Percentiles rank a stretch among this genome's conserved stretches.
Conservation (phyloP, 2,888 invertebrate genomes). For the Pediacus dermestoides region DNA sequence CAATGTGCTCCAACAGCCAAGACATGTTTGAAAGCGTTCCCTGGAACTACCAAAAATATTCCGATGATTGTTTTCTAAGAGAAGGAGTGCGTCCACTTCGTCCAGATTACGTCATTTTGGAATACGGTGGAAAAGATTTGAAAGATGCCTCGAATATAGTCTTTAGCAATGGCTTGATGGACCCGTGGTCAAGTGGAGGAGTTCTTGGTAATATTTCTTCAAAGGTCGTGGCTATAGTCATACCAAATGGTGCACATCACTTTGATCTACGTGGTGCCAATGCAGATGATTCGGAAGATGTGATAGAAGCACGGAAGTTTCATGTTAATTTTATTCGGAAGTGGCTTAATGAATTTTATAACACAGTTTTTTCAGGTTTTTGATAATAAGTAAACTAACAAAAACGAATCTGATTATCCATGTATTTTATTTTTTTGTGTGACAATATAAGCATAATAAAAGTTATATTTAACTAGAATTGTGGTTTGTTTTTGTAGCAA, state of each 20-base stretch:
- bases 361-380: no score
- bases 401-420: no score
- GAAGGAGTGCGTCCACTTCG: slow-evolving; percentile 61
- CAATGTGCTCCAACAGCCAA: slow-evolving; percentile 68
- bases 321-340: slow-evolving; percentile 60
- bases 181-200: slow-evolving; percentile 87
- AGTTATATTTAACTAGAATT: no score
- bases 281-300: slow-evolving; percentile 63
- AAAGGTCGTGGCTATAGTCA: slow-evolving; percentile 65
- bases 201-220: slow-evolving; percentile 66
- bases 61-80: slow-evolving; percentile 65
- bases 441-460: no score
- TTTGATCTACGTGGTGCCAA: slow-evolving; percentile 70
- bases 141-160: slow-evolving; percentile 66
- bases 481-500: no score
- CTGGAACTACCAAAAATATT: slow-evolving; percentile 70
- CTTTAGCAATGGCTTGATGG: slow-evolving; percentile 80
- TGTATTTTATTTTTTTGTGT: no score
- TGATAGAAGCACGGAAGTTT: slow-evolving; percentile 58
- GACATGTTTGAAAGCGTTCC: slow-evolving; percentile 79
- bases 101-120: slow-evolving; percentile 60
- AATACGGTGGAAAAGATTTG: slow-evolving; percentile 79
- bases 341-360: slow-evolving; percentile 51
- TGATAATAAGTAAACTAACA: no score
- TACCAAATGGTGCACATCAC: slow-evolving; percentile 84